A percentile compares a stretch with the other conserved stretches of the same genome.
Conservation (phyloP, 2,888 invertebrate genomes). For the Trisateles emortualis region DNA sequence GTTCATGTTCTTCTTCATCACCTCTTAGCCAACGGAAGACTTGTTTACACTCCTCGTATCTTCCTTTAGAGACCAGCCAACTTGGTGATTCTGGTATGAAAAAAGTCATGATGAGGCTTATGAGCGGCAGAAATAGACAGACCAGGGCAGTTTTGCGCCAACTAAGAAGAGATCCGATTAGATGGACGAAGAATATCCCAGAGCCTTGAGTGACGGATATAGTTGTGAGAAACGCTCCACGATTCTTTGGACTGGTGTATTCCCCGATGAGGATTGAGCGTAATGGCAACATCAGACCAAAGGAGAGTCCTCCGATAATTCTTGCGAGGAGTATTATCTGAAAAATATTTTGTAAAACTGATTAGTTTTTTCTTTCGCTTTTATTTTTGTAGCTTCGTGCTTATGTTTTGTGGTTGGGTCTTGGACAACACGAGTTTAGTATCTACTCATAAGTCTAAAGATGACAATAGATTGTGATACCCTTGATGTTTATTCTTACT, state of each 20-base stretch:
- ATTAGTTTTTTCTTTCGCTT: too few relatives aligned
- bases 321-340: conserved; percentile 65
- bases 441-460: too few relatives aligned
- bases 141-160: conserved; percentile 85
- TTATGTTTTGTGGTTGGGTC: too few relatives aligned
- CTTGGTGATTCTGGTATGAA: conserved; percentile 87
- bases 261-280: conserved; percentile 84
- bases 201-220: conserved; percentile 85
- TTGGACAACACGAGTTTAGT: too few relatives aligned
- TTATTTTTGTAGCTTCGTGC: too few relatives aligned
- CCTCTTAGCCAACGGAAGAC: conserved; percentile 86
- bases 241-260: conserved; percentile 83
- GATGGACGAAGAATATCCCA: conserved; percentile 87
- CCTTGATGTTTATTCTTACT: too few relatives aligned
- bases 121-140: conserved; percentile 74
- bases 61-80: conserved; percentile 86
- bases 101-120: conserved; percentile 71
- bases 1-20: conserved; percentile 67
- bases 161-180: conserved; percentile 84
- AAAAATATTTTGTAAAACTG: too few relatives aligned
- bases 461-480: too few relatives aligned
- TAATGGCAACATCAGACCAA: conserved; percentile 80
- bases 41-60: conserved; percentile 79
- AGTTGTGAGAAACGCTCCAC: conserved; percentile 87
- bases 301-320: conserved; percentile 72